A percentile compares a stretch with the other conserved stretches of the same genome.
phyloP scores from a whole-genome alignment of 1,140 invertebrate genomes.

The Coptotermes formosanus region DNA sequence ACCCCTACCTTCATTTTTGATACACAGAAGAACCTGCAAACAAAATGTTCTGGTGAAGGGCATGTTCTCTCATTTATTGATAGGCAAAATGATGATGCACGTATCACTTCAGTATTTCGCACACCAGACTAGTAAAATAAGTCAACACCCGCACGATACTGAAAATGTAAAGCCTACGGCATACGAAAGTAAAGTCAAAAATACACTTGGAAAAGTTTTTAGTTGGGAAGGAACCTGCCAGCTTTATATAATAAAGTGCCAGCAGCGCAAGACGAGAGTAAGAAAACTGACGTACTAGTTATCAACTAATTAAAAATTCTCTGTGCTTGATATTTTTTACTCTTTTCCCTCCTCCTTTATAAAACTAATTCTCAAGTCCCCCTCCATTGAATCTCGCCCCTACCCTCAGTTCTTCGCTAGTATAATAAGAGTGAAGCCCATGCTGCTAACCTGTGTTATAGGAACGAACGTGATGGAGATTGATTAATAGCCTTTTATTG shows the following conservation, averaged over 20 bases:
- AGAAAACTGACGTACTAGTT: neutral
- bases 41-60: too few relatives aligned
- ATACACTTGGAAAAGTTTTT: neutral
- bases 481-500: conserved; percentile 13
- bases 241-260: neutral
- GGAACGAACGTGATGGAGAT: neutral
- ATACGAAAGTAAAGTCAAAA: neutral
- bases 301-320: conserved; percentile 5
- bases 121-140: neutral
- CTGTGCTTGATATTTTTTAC: neutral
- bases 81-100: neutral
- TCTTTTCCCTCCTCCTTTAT: neutral
- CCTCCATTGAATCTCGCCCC: neutral
- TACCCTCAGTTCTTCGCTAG: neutral
- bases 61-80: neutral
- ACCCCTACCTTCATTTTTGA: too few relatives aligned
- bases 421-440: neutral
- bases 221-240: neutral
- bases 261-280: neutral
- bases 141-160: neutral
- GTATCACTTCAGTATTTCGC: neutral
- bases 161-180: neutral
- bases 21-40: too few relatives aligned
- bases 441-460: conserved; percentile 1
- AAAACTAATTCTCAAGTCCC: neutral